phyloP scores from a whole-genome alignment of 2,797 vertebrate species.

The Cuculus canorus region DNA sequence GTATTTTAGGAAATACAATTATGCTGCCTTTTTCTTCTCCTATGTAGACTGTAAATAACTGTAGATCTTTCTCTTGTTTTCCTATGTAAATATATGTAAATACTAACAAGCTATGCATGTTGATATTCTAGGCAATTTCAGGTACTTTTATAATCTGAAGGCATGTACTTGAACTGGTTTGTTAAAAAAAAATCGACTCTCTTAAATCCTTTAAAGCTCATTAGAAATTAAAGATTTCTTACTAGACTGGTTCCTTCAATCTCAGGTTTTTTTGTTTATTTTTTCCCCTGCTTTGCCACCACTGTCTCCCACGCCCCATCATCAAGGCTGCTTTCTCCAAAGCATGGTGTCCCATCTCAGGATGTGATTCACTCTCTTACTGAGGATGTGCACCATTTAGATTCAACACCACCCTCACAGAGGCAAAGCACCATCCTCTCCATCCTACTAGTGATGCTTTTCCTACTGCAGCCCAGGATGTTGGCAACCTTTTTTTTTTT shows the following conservation, averaged over 20 bases:
- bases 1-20: constrained; percentile 86
- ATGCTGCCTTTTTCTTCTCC: constrained; percentile 86
- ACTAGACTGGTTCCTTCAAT: constrained; percentile 69
- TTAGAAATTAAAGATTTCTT: constrained; percentile 84
- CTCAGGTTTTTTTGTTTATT: constrained; percentile 18
- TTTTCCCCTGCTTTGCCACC: background rate
- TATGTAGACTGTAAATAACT: constrained; percentile 90
- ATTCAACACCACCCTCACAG: background rate
- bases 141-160: constrained; percentile 98
- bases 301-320: background rate
- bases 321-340: background rate
- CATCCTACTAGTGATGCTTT: background rate
- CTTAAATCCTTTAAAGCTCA: constrained; percentile 78
- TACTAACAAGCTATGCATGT: constrained; percentile 94
- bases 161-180: constrained; percentile 89
- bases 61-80: constrained; percentile 83
- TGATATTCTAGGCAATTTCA: constrained; percentile 94
- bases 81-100: constrained; percentile 97
- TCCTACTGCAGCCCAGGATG: background rate
- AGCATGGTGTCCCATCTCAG: rapidly evolving
- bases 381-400: background rate
- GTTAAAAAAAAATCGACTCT: constrained; percentile 80
- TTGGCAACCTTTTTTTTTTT: background rate
- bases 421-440: background rate
- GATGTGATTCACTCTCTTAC: rapidly evolving